These are phyloP conservation scores for Antechinus flavipes DNA, from an alignment of 2,113 vertebrate species.

Conservation along the genomic window DNA sequence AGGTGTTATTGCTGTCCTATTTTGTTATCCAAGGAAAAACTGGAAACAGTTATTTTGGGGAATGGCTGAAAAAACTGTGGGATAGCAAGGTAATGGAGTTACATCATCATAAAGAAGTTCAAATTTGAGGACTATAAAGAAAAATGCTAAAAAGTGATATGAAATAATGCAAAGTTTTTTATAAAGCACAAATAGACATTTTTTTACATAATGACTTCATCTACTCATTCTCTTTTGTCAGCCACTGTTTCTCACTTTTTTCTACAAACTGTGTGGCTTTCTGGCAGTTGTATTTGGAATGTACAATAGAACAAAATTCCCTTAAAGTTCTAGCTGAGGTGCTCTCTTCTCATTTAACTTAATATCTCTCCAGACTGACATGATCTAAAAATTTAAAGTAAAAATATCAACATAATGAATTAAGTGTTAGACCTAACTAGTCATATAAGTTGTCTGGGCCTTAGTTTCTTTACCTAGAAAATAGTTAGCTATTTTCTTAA, in stretches of 20 bases:
- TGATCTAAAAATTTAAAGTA: background rate
- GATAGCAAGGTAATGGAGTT: background rate
- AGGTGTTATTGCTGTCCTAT: background rate
- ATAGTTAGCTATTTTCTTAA: conserved; percentile 28
- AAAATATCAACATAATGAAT: background rate
- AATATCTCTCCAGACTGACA: background rate
- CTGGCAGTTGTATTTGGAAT: background rate
- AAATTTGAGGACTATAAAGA: background rate
- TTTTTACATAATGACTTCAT: background rate
- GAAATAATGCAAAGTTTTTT: background rate
- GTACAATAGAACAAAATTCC: background rate
- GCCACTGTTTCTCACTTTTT: background rate
- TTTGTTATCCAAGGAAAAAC: background rate
- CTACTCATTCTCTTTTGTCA: background rate
- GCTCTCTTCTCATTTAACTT: background rate
- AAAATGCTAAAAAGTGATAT: background rate
- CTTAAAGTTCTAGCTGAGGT: background rate
- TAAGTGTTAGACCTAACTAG: background rate
- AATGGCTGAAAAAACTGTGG: background rate
- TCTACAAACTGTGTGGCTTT: background rate
- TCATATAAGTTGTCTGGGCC: background rate
- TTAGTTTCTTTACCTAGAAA: conserved; percentile 23
- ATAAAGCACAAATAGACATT: background rate
- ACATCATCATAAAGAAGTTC: background rate
- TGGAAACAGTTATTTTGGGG: background rate